Evolutionary conservation across 2,113 vertebrate species (phyloP), one percentile per base, ranked within the genome.

Genomic region (Eptatretus burgeri): DNA sequence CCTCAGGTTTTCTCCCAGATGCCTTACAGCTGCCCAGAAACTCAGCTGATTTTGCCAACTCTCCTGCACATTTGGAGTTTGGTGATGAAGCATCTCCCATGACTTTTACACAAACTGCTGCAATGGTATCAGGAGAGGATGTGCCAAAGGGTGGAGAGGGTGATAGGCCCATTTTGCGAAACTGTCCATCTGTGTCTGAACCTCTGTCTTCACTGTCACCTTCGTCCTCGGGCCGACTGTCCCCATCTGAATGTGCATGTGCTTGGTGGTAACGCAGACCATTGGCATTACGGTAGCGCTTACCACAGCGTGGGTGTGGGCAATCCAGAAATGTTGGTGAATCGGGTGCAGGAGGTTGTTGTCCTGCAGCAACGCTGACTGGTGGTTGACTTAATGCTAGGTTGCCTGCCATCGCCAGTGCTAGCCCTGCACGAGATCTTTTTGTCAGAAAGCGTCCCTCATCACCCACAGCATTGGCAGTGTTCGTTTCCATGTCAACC

Each of bases 271-370:
- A 96, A 56, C 91, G 75, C 64, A 98, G 75, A 64, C 91, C 91
- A 1, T 98, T 98, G 72, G 95, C 94, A 78, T 98, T 89, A 80
- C 95, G 95, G 75, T 98, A 98, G 69, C 91, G 91, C 73, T 98
- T 98, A 80, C 89, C 95, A 77, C 91, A 98, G 73, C 95, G 93
- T 50, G 89, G 91, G 67, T 98, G 89, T 51, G 91, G 91, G 67
- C 91, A 98, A 70, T 98, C 91, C 20, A 98, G 94, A 64, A 98
- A 76, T 63, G 94, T 84, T 1, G 89, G 87, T 11, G 84, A 87
- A n/a, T 60, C n/a, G n/a, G 49, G 87, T 80, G 68, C 87, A 88
- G 51, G 27, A 41, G 27, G 27, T 41, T 41, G 27, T 41, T 41
- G 27, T 41, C 27, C 27, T 41, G 27, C 27, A 77, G 68, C 93